phyloP scores from a whole-genome alignment of 1,140 invertebrate genomes.

The Musca vetustissima region DNA sequence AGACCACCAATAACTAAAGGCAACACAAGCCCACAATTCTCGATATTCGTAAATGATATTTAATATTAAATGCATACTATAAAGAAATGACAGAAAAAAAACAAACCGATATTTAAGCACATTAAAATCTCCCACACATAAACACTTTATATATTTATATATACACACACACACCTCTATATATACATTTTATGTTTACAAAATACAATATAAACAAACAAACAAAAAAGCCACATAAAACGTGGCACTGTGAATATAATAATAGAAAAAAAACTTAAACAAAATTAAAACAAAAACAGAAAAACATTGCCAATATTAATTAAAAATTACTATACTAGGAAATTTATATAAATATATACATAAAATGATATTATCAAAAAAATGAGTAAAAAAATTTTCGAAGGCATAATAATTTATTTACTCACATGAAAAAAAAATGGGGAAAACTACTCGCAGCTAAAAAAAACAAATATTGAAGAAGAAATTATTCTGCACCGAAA shows the following conservation, averaged over 20 bases:
- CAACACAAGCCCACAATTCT: no score
- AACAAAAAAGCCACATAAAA: neutral
- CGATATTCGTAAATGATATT: neutral
- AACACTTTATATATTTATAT: no score
- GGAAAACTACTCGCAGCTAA: neutral
- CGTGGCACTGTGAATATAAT: slow-evolving; percentile 7
- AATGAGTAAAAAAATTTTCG: neutral
- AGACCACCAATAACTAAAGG: slow-evolving; percentile 15
- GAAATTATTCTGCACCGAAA: neutral
- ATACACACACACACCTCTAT: no score
- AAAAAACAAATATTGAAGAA: neutral
- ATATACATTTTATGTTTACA: no score
- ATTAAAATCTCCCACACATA: no score
- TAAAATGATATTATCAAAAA: neutral
- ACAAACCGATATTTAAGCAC: no score
- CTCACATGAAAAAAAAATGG: neutral
- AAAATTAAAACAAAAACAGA: neutral
- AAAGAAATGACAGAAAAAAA: neutral
- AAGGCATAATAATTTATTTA: neutral
- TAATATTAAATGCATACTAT: neutral
- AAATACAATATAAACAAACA: no score
- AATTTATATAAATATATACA: slow-evolving; percentile 1
- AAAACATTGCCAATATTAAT: slow-evolving; percentile 22
- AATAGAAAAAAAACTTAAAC: no score
- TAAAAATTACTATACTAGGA: slow-evolving; percentile 3